These are phyloP conservation scores for Ploceus nigricollis DNA, from an alignment of 2,113 vertebrate genomes.

Conservation along the genomic window DNA sequence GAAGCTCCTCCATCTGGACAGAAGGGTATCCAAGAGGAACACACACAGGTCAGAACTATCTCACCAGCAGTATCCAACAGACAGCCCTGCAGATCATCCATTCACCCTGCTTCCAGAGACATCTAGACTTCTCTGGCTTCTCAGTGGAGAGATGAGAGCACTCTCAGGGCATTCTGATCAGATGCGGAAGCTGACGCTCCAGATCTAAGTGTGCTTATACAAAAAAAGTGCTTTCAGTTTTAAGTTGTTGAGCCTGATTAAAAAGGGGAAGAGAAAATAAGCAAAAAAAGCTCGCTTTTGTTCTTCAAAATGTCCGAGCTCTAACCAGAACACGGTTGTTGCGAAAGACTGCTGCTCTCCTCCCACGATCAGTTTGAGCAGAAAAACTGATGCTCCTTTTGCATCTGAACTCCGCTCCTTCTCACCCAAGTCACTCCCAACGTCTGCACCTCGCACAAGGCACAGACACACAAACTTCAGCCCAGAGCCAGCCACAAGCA, in stretches of 20 bases:
- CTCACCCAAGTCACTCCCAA: neutral
- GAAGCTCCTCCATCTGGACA: neutral
- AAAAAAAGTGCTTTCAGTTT: neutral
- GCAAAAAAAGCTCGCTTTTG: neutral
- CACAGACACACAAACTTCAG: neutral
- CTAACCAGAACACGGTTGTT: neutral
- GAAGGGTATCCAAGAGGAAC: neutral
- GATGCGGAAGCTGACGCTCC: neutral
- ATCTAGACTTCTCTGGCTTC: neutral
- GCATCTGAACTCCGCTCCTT: neutral
- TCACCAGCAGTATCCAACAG: neutral
- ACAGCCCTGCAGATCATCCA: neutral
- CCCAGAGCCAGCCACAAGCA: neutral
- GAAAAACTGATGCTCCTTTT: neutral
- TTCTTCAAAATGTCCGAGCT: neutral
- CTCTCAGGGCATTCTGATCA: neutral
- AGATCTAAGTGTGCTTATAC: neutral
- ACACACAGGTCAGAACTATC: neutral
- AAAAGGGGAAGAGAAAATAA: constrained; percentile 19
- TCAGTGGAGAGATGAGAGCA: neutral
- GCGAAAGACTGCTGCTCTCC: neutral
- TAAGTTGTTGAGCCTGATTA: neutral
- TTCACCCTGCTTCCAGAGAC: neutral
- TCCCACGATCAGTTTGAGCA: neutral
- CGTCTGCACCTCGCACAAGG: fast-evolving